phyloP scores from a whole-genome alignment of 2,113 vertebrate genomes.

The Callipepla californica region DNA sequence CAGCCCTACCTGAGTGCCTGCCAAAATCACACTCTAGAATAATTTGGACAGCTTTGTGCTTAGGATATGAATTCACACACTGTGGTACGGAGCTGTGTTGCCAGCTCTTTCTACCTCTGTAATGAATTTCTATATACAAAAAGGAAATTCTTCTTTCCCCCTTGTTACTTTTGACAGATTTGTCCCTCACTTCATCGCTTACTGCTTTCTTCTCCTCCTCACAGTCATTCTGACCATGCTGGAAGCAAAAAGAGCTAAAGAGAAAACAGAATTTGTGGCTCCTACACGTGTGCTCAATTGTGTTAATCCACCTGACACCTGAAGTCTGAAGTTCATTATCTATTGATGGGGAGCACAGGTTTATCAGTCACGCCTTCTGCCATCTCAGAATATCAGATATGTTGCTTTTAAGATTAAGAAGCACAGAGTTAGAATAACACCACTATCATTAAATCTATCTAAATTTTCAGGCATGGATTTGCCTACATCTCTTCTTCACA shows the following conservation, averaged over 20 bases:
- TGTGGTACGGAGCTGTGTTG: background rate
- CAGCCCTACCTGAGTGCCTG: background rate
- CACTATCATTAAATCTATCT: background rate
- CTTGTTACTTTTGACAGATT: background rate
- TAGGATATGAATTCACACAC: background rate
- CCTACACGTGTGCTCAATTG: fast-evolving
- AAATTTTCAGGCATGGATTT: background rate
- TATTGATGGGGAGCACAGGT: background rate
- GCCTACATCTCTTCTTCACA: background rate
- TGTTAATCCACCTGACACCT: background rate
- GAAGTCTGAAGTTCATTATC: background rate
- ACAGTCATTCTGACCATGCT: background rate
- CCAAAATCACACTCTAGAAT: background rate
- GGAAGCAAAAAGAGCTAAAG: background rate
- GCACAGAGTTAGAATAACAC: background rate
- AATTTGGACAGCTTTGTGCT: background rate
- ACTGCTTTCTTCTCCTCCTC: background rate
- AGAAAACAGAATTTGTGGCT: background rate
- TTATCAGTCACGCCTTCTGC: background rate
- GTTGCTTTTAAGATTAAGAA: background rate
- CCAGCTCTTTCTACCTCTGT: background rate
- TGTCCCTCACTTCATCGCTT: background rate
- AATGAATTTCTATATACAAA: background rate
- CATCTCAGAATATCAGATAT: background rate
- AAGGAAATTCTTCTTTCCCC: background rate